Base-by-base conservation (phyloP, 2,113 vertebrate genomes). In the Percina caprodes region DNA sequence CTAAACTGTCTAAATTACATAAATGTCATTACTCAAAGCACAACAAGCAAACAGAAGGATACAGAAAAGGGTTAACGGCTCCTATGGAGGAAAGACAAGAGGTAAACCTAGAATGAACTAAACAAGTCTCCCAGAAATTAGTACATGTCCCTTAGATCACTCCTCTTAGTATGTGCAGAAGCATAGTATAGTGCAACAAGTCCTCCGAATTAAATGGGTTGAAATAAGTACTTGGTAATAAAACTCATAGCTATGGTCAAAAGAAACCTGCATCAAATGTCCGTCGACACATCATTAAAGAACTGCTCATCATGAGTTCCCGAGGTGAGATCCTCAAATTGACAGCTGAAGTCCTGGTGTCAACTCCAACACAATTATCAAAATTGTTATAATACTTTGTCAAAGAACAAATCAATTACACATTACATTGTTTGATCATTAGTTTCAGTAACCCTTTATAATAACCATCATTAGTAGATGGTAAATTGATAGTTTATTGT, bases 1-100 rank as follows among this genome's bases (percentile, higher is more conserved):
- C n/a, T n/a, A 71, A 70, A 45, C 8, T 3, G 19, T 16, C 45
- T 24, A 19, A 54, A 21, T 46, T 48, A 66, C 42, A 39, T 61
- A 69, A 48, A 45, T 14, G 16, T 51, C 70, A 84, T 89, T 68
- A 80, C 63, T 74, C 67, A 76, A 70, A 75, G 62, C 14, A 24
- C 60, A 56, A 26, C 33, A 66, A 14, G 61, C 6, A 52, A n/a
- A 62, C 33, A 70, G 54, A 67, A 9, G 9, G 13, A 62, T 56
- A 23, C 30, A 82, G 67, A 67, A n/a, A 82, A 51, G 15, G 14
- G 10, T 8, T 30, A 49, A 49, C 14, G 21, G 45, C 42, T 79
- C 62, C 59, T 30, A 52, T 61, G 23, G 33, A 63, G 54, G 46
- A 39, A 8, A 55, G 13, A 60, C 13, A 52, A 11, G 1, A 15